These are phyloP conservation scores for Phalacrocorax aristotelis DNA, from an alignment of 2,113 vertebrate genomes.

Conservation along the genomic window DNA sequence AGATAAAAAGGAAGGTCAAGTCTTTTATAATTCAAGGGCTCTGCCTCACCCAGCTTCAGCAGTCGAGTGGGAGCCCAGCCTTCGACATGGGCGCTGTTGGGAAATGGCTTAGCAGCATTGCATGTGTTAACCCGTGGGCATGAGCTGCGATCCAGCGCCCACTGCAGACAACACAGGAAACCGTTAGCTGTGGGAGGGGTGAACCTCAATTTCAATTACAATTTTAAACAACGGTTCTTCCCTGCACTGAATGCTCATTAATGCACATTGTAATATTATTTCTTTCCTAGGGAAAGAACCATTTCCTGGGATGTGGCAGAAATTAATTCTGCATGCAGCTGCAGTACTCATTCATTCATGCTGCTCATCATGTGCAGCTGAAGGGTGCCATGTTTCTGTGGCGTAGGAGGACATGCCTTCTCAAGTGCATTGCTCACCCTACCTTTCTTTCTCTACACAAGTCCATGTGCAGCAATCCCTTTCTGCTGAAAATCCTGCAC, in stretches of 20 bases:
- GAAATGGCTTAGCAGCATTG: background rate
- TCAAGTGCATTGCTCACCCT: background rate
- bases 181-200: background rate
- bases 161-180: background rate
- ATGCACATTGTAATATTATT: background rate
- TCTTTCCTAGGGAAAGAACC: slow-evolving; percentile 25
- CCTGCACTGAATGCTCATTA: background rate
- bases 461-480: background rate
- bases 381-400: background rate
- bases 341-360: background rate
- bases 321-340: background rate
- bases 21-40: background rate
- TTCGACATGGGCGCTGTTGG: background rate
- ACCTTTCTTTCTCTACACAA: background rate
- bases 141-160: fast-evolving
- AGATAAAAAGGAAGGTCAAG: slow-evolving; percentile 10
- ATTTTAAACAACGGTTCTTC: background rate
- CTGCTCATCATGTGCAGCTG: background rate
- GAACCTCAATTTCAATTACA: background rate
- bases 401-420: background rate
- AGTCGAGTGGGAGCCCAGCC: background rate
- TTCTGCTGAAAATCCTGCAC: background rate
- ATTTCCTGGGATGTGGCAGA: background rate
- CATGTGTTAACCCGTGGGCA: background rate
- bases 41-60: background rate